These are phyloP conservation scores for Arrhamphus sclerolepis DNA, from an alignment of 2,797 vertebrate species.

Conservation along the genomic window DNA sequence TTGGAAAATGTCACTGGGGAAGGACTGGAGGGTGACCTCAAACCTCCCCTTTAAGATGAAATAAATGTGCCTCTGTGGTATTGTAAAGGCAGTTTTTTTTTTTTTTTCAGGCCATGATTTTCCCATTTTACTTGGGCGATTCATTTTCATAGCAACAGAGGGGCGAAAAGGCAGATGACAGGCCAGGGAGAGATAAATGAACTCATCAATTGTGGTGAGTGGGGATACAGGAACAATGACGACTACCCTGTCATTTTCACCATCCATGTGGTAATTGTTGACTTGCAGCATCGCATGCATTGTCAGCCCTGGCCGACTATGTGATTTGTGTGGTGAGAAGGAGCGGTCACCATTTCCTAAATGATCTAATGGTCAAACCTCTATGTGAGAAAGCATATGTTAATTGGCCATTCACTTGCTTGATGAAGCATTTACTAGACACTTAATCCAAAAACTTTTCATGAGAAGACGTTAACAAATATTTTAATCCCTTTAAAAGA, in stretches of 20 bases:
- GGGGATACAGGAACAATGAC: conserved; percentile 67
- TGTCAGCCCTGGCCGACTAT: conserved; percentile 53
- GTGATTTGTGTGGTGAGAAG: conserved; percentile 48
- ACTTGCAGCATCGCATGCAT: conserved; percentile 72
- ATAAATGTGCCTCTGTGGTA: conserved; percentile 81
- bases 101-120: conserved; percentile 73
- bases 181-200: conserved; percentile 80
- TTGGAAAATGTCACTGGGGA: conserved; percentile 84
- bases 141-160: conserved; percentile 83
- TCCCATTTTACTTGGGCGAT: conserved; percentile 79
- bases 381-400: conserved; percentile 56
- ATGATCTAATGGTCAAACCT: conserved; percentile 51
- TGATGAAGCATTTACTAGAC: background rate
- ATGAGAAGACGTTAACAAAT: conserved; percentile 6
- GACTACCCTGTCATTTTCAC: conserved; percentile 83
- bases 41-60: conserved; percentile 82
- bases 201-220: conserved; percentile 81
- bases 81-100: conserved; percentile 71
- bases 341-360: conserved; percentile 29
- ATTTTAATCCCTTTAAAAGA: too few species aligned
- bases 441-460: conserved; percentile 16
- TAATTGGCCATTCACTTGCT: conserved; percentile 31
- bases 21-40: conserved; percentile 76
- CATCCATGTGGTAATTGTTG: conserved; percentile 83
- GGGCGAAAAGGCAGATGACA: conserved; percentile 60